Evolutionary conservation across 1,140 invertebrate genomes (phyloP).

Genomic region (Drosophila nikananu): DNA sequence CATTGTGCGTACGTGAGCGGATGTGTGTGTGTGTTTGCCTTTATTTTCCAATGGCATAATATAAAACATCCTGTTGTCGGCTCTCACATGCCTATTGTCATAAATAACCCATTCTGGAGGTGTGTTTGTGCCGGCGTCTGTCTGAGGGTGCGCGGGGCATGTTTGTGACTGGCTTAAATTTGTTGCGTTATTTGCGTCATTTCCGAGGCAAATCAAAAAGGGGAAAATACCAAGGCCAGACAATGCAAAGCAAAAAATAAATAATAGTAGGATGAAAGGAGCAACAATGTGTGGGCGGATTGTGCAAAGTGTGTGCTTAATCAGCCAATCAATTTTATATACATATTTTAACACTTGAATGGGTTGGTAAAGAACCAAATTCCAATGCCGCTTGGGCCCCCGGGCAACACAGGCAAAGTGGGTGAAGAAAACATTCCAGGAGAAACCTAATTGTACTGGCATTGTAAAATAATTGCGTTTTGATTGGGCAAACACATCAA

Average conservation of each 20-base stretch:
- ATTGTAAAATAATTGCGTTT: constrained; percentile 9
- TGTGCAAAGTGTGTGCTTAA: constrained; percentile 63
- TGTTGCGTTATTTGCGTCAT: constrained; percentile 82
- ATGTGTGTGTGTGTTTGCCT: constrained; percentile 30
- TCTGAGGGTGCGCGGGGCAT: constrained; percentile 31
- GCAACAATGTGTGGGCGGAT: constrained; percentile 10
- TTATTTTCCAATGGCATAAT: constrained; percentile 70
- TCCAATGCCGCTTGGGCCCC: constrained; percentile 38
- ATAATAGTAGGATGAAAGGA: constrained; percentile 24
- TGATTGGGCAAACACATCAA: neutral
- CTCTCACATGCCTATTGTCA: constrained; percentile 56
- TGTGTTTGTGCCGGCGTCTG: constrained; percentile 34
- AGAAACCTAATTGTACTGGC: neutral
- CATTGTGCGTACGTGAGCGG: constrained; percentile 44
- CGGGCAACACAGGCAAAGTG: constrained; percentile 17
- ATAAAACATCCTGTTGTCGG: constrained; percentile 80
- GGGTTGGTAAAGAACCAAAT: constrained; percentile 62
- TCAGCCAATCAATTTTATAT: constrained; percentile 80
- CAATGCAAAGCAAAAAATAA: constrained; percentile 21
- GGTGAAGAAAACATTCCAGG: constrained; percentile 25
- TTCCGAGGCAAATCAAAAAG: constrained; percentile 75
- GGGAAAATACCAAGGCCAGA: constrained; percentile 62
- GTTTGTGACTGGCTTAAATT: constrained; percentile 77
- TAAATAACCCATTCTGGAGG: constrained; percentile 66
- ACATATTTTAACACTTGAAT: constrained; percentile 79